Evolutionary conservation across 2,888 invertebrate species (phyloP), one percentile per base, ranked within the genome.

Genomic region (Drosophila stalkeri): DNA sequence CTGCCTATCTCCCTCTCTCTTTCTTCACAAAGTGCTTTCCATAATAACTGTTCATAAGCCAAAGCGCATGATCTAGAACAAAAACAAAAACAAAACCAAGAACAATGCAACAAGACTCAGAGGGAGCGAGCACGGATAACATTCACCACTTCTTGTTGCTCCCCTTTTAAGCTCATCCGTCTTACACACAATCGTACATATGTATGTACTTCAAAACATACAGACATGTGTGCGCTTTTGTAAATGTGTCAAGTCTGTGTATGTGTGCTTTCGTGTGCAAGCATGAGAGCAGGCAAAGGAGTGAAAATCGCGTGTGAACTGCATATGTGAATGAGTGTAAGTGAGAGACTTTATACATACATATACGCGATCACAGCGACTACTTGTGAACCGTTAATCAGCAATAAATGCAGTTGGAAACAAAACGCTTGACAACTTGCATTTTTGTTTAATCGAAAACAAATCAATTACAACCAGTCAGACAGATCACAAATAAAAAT

Each of bases 41-140:
- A 81, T 79, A 86, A 83, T 81, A 86, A 83, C 85, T 86, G 86
- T 86, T 77, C 74, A 81, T 81, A 81, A 75, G 75, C 81, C 71
- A 76, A 72, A 74, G 73, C 89, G 81, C 81, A 80, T 74, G 89
- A 84, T 78, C 72, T 75, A 74, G 75, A 78, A 73, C 59, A 67
- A 76, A 74, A 73, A 70, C 55, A 55, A 55, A 64, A 59, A 67
- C 63, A 70, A 68, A 61, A 67, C 72, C 66, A 76, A 76, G 67
- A 71, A 55, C 41, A 55, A 41, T 55, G 60, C 70, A 65, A 20
- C 70, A 57, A 70, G 68, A 49, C 59, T 31, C 71, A 75, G 27
- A 66, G 63, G 66, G 47, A 67, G 68, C 23, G 61, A n/a, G 31
- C 18, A 20, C 37, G 61, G 56, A 51, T 59, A 33, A 39, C 37